These are phyloP conservation scores for Melinopterus prodromus DNA, from an alignment of 2,888 invertebrate species.

Conservation along the genomic window DNA sequence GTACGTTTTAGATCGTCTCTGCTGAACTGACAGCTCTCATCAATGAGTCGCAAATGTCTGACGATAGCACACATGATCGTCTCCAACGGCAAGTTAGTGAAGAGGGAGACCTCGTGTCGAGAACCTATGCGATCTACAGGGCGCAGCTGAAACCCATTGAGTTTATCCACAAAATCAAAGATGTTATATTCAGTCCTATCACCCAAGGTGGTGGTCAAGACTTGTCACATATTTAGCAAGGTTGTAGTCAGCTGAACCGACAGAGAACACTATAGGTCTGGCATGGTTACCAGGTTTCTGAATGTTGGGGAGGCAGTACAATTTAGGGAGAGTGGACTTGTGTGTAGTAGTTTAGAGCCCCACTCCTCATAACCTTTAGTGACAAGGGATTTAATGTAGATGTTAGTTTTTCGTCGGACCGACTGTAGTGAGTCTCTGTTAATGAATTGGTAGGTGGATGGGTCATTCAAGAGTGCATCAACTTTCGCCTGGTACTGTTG, in stretches of 20 bases:
- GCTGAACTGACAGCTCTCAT: no score
- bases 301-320: slow-evolving; percentile 15
- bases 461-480: not conserved
- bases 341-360: not conserved
- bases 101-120: no score
- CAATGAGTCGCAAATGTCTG: no score
- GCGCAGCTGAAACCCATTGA: no score
- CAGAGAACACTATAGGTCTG: slow-evolving; percentile 10
- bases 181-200: not conserved
- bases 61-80: no score
- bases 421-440: no score
- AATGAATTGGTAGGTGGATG: not conserved
- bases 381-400: not conserved
- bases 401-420: not conserved
- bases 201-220: not conserved
- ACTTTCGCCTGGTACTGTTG: not conserved
- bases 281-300: not conserved
- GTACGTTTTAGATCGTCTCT: no score
- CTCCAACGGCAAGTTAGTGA: no score
- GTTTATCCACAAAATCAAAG: no score
- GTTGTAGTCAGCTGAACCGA: not conserved
- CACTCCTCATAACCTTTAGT: not conserved
- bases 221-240: not conserved
- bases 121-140: no score
- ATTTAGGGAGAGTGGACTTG: not conserved